Percentiles rank a stretch among this genome's conserved stretches.
Conservation (phyloP, 2,888 invertebrate genomes). For the Tipula lateralis region DNA sequence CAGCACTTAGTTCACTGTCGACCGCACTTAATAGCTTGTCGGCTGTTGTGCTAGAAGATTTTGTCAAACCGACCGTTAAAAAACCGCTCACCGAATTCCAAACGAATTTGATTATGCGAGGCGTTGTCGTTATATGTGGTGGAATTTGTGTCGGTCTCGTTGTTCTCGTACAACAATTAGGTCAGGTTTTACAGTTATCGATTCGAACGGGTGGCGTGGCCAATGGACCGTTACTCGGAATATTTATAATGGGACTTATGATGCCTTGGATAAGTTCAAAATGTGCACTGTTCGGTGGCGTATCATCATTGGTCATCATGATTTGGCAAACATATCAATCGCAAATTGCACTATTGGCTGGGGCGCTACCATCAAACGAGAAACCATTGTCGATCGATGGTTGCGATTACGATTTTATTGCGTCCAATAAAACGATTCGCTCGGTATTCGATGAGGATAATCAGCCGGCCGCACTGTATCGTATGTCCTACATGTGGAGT, state of each 20-base stretch:
- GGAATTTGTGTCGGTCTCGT: constrained; percentile 60
- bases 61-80: constrained; percentile 64
- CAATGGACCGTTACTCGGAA: constrained; percentile 64
- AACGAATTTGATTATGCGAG: constrained; percentile 58
- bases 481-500: not conserved
- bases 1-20: not conserved
- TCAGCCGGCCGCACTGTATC: constrained; percentile 56
- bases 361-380: constrained; percentile 54
- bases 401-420: constrained; percentile 45
- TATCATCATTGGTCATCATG: constrained; percentile 59
- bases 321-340: constrained; percentile 61
- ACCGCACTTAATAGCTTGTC: not conserved
- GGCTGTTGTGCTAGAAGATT: constrained; percentile 55
- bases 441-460: not conserved
- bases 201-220: constrained; percentile 61
- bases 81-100: constrained; percentile 53
- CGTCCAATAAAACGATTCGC: not conserved
- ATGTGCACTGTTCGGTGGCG: constrained; percentile 66
- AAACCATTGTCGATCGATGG: constrained; percentile 53
- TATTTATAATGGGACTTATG: constrained; percentile 63
- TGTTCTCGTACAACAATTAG: constrained; percentile 66
- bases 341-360: constrained; percentile 57
- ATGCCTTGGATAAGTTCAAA: constrained; percentile 41
- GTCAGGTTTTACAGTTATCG: constrained; percentile 62
- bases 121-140: constrained; percentile 65